Evolutionary conservation across 2,113 vertebrate genomes (phyloP).

Genomic region (Catharus bicknelli): DNA sequence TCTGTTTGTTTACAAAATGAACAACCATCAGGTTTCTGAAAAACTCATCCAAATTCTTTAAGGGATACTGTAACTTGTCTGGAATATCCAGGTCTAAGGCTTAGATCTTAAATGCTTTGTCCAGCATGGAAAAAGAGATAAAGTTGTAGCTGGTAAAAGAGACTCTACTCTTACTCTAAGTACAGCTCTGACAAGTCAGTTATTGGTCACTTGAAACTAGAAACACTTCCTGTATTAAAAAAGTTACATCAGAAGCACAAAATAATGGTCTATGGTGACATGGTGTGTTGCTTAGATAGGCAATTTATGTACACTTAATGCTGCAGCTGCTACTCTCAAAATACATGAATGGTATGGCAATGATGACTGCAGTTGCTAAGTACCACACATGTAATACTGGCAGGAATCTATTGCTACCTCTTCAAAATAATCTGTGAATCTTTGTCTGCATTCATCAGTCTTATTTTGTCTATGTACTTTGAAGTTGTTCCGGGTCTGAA

Average conservation of each 20-base stretch:
- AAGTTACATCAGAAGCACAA: neutral
- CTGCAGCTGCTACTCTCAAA: neutral
- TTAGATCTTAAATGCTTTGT: neutral
- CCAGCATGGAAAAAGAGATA: neutral
- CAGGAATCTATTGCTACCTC: neutral
- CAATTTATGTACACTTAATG: neutral
- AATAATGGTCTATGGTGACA: neutral
- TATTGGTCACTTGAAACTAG: neutral
- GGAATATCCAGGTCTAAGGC: neutral
- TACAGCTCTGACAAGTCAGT: neutral
- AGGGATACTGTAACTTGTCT: neutral
- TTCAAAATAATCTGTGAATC: neutral
- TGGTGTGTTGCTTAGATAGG: neutral
- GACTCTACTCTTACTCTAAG: neutral
- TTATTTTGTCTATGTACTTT: neutral
- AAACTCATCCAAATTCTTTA: neutral
- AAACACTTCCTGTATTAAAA: neutral
- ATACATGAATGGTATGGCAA: neutral
- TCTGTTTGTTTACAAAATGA: neutral
- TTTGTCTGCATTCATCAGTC: neutral
- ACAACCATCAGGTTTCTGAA: neutral
- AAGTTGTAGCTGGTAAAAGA: neutral
- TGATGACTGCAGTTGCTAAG: neutral
- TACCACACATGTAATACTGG: accelerated
- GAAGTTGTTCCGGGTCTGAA: neutral